Evolutionary conservation across 2,888 invertebrate genomes (phyloP), one percentile per base, ranked within the genome.

Genomic region (Formica aserva): DNA sequence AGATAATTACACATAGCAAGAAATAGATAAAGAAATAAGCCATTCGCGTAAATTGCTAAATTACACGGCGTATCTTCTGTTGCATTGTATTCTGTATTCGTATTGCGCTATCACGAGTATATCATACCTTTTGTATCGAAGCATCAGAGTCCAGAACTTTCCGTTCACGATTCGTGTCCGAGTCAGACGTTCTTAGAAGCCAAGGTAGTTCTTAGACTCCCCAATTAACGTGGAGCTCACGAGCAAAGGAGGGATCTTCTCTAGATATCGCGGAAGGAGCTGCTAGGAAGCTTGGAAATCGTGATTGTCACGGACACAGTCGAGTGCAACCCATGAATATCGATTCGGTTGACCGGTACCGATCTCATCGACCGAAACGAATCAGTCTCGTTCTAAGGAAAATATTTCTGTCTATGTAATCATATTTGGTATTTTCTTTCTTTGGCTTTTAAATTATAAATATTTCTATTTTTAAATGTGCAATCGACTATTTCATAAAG

Each of bases 141-240:
- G 52, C 32, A 66, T 63, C 76, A n/a, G 35, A 62, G 38, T 74
- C 13, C 26, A 29, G n/a, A 32, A 35, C 45, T 45, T 82, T 66
- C 65, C 74, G 82, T 72, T 89, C 80, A 69, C 77, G 63, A 55
- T 60, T 57, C 55, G 55, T 57, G 57, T 26, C 71, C 81, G 38
- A 67, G 82, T 65, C 78, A 45, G 65, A 62, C 32, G 84, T 90
- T 89, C 90, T 81, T 71, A 77, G 87, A 86, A 90, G 76, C 52
- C 85, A 9, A 83, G 52, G 13, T 55, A 57, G 9, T 72, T 83
- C 82, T 86, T 76, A 72, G 85, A 71, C 76, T 83, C 65, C 32
- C 90, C 90, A 90, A 89, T 89, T 89, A 89, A 83, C 82, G 66
- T 71, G 71, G n/a, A 35, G 45, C 60, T 81, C 71, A 55, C 63